These are phyloP conservation scores for Spinus pinus DNA, from an alignment of 2,797 vertebrate genomes.

Conservation along the genomic window DNA sequence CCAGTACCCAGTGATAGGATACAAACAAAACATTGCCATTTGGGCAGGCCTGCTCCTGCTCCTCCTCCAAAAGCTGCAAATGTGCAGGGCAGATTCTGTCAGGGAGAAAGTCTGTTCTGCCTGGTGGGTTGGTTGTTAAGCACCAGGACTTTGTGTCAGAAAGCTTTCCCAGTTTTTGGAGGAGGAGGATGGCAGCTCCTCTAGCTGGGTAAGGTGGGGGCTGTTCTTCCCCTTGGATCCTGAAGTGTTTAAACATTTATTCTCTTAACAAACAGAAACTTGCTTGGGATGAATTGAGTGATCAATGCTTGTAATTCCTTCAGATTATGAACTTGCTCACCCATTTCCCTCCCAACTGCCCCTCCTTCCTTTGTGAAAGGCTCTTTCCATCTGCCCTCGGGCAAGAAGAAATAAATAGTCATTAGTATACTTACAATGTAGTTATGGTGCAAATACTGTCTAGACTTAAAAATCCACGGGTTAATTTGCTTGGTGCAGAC, in stretches of 20 bases:
- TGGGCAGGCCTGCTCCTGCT: neutral
- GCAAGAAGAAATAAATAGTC: conserved; percentile 19
- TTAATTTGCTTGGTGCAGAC: conserved; percentile 12
- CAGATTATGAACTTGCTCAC: neutral
- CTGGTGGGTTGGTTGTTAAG: neutral
- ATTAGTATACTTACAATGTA: neutral
- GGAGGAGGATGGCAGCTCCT: accelerated
- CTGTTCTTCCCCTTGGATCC: neutral
- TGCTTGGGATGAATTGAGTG: neutral
- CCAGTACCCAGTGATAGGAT: neutral
- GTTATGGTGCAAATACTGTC: conserved; percentile 23
- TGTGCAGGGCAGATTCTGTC: neutral
- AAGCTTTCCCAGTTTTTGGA: neutral
- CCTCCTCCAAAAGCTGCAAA: neutral
- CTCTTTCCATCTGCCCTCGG: conserved; percentile 15
- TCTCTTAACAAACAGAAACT: neutral
- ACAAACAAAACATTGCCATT: neutral
- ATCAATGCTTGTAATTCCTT: conserved; percentile 10
- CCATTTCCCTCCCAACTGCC: neutral
- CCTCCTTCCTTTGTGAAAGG: neutral
- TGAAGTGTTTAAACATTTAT: neutral
- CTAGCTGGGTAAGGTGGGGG: neutral
- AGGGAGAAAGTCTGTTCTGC: accelerated
- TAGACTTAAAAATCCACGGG: conserved; percentile 16
- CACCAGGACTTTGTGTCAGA: neutral